Percentiles rank a stretch among this genome's conserved stretches.
Evolutionary conservation across 2,888 invertebrate species (phyloP).

Genomic region (Thelaira solivaga): DNA sequence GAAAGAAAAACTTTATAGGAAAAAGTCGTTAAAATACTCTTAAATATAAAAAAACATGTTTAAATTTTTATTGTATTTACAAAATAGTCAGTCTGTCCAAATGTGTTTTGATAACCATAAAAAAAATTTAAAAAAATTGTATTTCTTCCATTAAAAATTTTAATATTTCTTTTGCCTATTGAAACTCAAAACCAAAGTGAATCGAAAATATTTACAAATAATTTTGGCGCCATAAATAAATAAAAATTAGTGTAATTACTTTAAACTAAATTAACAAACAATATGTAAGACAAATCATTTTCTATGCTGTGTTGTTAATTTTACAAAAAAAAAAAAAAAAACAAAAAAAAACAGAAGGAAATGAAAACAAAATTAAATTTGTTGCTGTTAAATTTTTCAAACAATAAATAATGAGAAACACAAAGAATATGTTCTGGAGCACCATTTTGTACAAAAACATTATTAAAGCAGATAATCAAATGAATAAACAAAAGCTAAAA

Average conservation of each 20-base stretch:
- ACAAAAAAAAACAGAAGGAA: no score
- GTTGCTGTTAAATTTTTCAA: not conserved
- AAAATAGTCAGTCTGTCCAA: not conserved
- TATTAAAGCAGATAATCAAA: not conserved
- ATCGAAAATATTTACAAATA: conserved; percentile 60
- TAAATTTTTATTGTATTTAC: conserved; percentile 18
- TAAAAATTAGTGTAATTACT: conserved; percentile 15
- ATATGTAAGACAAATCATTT: no score
- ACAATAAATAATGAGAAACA: no score
- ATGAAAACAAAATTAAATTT: no score
- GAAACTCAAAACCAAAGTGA: conserved; percentile 56
- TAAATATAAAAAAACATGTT: conserved; percentile 13
- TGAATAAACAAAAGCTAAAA: not conserved
- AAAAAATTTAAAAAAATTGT: conserved; percentile 4
- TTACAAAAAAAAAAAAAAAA: no score
- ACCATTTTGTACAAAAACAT: conserved; percentile 3
- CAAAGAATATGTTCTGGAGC: not conserved
- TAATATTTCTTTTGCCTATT: conserved; percentile 29
- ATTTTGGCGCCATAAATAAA: conserved; percentile 58
- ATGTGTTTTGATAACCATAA: conserved; percentile 46
- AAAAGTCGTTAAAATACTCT: conserved; percentile 27
- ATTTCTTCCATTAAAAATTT: conserved; percentile 9
- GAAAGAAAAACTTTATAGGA: not conserved
- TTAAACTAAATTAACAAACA: conserved; percentile 11
- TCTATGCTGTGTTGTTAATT: no score